A percentile compares a stretch with the other conserved stretches of the same genome.
phyloP scores from a whole-genome alignment of 2,888 invertebrate species.

The Phania funesta region DNA sequence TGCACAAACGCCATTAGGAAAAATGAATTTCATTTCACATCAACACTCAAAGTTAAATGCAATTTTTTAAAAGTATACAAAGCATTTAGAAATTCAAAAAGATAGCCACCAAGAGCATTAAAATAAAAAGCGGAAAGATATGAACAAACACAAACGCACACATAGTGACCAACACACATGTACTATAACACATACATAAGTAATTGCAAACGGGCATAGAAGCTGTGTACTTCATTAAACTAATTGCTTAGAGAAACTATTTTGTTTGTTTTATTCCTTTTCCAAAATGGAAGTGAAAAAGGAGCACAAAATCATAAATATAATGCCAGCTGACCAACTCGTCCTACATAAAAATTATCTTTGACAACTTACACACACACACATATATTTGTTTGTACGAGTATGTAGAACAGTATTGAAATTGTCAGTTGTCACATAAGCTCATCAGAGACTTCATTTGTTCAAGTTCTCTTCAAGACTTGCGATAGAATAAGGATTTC shows the following conservation, averaged over 20 bases:
- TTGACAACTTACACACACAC: too few species aligned
- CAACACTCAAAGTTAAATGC: constrained; percentile 72
- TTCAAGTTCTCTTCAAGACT: too few species aligned
- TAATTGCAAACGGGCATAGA: neutral
- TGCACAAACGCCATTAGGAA: constrained; percentile 76
- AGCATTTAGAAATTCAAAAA: constrained; percentile 52
- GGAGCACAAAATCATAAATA: too few species aligned
- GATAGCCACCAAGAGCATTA: neutral
- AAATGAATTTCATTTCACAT: constrained; percentile 75
- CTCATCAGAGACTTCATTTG: too few species aligned
- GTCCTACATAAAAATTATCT: too few species aligned
- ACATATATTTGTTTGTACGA: too few species aligned
- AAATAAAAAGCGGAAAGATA: neutral
- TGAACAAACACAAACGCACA: neutral
- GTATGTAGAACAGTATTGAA: too few species aligned
- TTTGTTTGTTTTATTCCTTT: too few species aligned
- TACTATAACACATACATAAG: neutral
- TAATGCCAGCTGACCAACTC: too few species aligned
- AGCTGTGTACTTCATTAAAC: constrained; percentile 34
- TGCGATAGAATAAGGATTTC: too few species aligned
- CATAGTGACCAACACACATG: neutral
- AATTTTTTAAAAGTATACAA: constrained; percentile 46
- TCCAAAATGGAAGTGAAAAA: too few species aligned
- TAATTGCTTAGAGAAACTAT: constrained; percentile 20
- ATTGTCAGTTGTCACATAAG: too few species aligned